A percentile compares a stretch with the other conserved stretches of the same genome.
phyloP scores from a whole-genome alignment of 2,113 vertebrate species.

The Lagopus leucura region DNA sequence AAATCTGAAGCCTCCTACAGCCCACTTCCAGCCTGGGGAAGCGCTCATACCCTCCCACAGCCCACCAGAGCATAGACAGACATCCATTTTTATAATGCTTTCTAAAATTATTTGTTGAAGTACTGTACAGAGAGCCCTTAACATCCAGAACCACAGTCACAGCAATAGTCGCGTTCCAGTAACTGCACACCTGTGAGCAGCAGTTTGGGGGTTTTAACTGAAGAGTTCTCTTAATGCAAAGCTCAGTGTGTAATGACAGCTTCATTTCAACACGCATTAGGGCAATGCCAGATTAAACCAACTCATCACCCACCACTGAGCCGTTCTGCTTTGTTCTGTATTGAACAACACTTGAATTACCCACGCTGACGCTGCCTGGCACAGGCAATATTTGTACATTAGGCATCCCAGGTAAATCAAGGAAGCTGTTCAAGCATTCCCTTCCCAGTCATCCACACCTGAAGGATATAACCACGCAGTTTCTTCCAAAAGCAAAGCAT shows the following conservation, averaged over 20 bases:
- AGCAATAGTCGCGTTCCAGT: not conserved
- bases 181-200: not conserved
- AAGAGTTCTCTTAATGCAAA: not conserved
- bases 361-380: not conserved
- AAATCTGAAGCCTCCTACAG: constrained; percentile 39
- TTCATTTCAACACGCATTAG: constrained; percentile 4
- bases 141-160: not conserved
- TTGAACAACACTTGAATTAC: not conserved
- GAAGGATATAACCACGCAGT: not conserved
- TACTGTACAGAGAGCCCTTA: not conserved
- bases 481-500: not conserved
- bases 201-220: not conserved
- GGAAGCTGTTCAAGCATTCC: not conserved
- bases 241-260: not conserved
- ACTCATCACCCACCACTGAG: not conserved
- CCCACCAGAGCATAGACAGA: not conserved
- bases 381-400: not conserved
- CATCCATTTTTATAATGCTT: constrained; percentile 13
- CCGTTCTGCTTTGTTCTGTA: rapidly evolving
- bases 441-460: not conserved
- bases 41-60: constrained; percentile 13
- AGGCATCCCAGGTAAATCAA: not conserved
- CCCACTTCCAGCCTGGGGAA: not conserved
- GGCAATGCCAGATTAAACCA: not conserved
- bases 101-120: constrained; percentile 19